Evolutionary conservation across 2,113 vertebrate genomes (phyloP), one percentile per base, ranked within the genome.

Genomic region (Lepus timidus): DNA sequence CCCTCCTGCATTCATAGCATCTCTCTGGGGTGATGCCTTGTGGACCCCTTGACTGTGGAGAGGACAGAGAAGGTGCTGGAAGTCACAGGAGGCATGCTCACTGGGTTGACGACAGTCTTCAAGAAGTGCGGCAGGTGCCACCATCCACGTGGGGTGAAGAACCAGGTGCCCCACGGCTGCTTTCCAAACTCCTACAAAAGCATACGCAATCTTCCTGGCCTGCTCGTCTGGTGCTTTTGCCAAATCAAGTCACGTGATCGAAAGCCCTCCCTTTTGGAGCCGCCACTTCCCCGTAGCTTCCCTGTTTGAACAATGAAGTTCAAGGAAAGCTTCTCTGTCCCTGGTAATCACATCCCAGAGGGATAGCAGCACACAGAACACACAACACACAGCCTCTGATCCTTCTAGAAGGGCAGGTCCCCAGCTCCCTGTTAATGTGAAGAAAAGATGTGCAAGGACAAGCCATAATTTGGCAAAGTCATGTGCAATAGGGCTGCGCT

Each of bases 341-440:
- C 71, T 9, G n/a, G 13, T 94, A 96, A 90, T 97, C 78, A 61
- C 62, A 71, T 89, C 90, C 89, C 94, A 83, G 49, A 91, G 80
- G 85, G 22, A 78, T 51, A 90, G 75, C 67, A 80, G 20, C 33
- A 51, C 64, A 78, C 1, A 1, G 31, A 92, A 67, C 33, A 83
- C n/a, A 84, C n/a, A 92, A 74, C 36, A 36, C 70, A 22, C 49
- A 82, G 14, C 22, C 86, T 94, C 75, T 93, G 58, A 93, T 87
- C 65, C 67, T 89, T 93, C 86, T 39, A 81, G 73, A 86, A 96
- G 80, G 74, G 84, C 74, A 96, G 52, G 25, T 88, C 85, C 93
- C 81, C 92, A 90, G 91, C 44, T 92, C 55, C 71, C 80, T 93
- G 88, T 91, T 95, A 95, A 95, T n/a, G 20, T 82, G 29, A 81